Evolutionary conservation across 2,113 vertebrate species (phyloP), one percentile per base, ranked within the genome.

Genomic region (Craseonycteris thonglongyai): DNA sequence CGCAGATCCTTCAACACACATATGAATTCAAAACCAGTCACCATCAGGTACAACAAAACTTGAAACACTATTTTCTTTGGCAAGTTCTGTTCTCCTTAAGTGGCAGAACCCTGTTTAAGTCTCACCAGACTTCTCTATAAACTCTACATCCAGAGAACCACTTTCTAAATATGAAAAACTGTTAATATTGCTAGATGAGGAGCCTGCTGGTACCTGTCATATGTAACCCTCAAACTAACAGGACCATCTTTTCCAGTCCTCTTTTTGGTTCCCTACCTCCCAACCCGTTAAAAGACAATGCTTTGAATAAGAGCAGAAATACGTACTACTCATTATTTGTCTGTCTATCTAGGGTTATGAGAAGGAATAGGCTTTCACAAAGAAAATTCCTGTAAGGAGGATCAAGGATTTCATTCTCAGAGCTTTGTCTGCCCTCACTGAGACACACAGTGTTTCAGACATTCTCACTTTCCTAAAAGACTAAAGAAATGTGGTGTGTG

Each of bases 21-120:
- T 98, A 98, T 94, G 98, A 98, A 89, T 98, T 98, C 94, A 98
- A 97, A 74, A 98, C 98, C 0, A 96, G 99, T 88, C 98, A 98
- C 56, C 88, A 85, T 98, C 83, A 98, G 98, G 83, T 98, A 99
- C 97, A 99, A 98, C 97, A 99, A 98, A 98, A 98, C 98, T 28
- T 98, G 98, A 56, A 98, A 97, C 0, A 98, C 98, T 78, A 86
- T 98, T 95, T 98, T 99, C 96, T 97, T 96, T 13, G 98, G 98
- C 79, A 97, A 98, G 71, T 99, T 98, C 96, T 98, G 98, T 94
- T 98, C 98, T 92, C 98, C 98, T 72, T 98, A 98, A 96, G 87
- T 58, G 22, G 54, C 1, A 0, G 9, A 75, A 69, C 59, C 56
- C n/a, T 42, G 49, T 47, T 16, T 28, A 96, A 95, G 90, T 95